These are phyloP conservation scores for Philhelius pedissequus DNA, from an alignment of 2,888 invertebrate species.

Conservation along the genomic window DNA sequence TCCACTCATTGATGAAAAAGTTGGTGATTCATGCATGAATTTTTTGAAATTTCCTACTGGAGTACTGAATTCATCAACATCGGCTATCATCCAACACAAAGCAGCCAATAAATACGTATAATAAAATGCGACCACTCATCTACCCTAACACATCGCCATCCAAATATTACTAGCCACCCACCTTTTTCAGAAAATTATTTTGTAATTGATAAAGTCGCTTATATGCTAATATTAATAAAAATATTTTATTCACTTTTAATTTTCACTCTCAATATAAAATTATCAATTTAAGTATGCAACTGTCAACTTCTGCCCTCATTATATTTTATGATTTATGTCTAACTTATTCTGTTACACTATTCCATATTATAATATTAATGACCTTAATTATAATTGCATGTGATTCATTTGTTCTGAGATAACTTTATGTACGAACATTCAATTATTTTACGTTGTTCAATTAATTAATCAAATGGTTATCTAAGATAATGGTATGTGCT, in stretches of 20 bases:
- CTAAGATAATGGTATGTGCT: slow-evolving; percentile 40
- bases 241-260: neutral
- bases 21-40: no score
- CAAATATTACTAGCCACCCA: no score
- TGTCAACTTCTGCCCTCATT: neutral
- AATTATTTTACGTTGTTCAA: neutral
- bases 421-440: neutral
- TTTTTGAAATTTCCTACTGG: no score
- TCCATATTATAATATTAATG: neutral
- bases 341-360: neutral
- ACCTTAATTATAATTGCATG: slow-evolving; percentile 4
- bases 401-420: slow-evolving; percentile 1
- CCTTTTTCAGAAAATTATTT: no score
- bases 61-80: no score
- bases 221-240: no score
- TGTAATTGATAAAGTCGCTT: no score
- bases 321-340: slow-evolving; percentile 4
- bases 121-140: no score
- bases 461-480: slow-evolving; percentile 33
- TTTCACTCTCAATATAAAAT: neutral
- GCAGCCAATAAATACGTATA: no score
- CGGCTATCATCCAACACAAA: no score
- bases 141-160: no score
- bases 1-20: no score
- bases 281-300: neutral